A percentile compares a stretch with the other conserved stretches of the same genome.
phyloP scores from a whole-genome alignment of 2,888 invertebrate genomes.

The Heliconius erato region DNA sequence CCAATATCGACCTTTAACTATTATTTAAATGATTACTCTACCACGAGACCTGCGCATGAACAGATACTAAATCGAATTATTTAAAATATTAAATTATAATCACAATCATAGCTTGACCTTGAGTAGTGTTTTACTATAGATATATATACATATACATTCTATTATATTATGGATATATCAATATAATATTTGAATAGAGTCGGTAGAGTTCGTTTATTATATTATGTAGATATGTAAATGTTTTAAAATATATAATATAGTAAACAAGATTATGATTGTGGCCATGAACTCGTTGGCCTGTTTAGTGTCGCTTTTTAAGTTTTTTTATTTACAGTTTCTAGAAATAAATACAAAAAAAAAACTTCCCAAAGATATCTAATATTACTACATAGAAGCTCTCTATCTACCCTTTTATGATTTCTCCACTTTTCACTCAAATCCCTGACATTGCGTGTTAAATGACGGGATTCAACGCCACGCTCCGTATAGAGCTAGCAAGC shows the following conservation, averaged over 20 bases:
- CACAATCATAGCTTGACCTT: slow-evolving; percentile 42
- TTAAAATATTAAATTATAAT: slow-evolving; percentile 41
- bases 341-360: slow-evolving; percentile 24
- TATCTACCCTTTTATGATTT: no score
- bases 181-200: slow-evolving; percentile 41
- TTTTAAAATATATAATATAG: slow-evolving; percentile 15
- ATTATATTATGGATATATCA: slow-evolving; percentile 49
- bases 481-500: no score
- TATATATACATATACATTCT: slow-evolving; percentile 59
- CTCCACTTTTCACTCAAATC: no score
- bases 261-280: slow-evolving; percentile 53
- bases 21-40: slow-evolving; percentile 24
- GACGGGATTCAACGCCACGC: no score
- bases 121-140: slow-evolving; percentile 55
- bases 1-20: slow-evolving; percentile 20
- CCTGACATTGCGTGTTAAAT: no score
- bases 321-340: slow-evolving; percentile 38
- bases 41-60: slow-evolving; percentile 30
- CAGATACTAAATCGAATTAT: slow-evolving; percentile 34
- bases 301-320: slow-evolving; percentile 63
- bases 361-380: no score
- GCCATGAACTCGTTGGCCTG: slow-evolving; percentile 73
- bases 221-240: slow-evolving; percentile 10
- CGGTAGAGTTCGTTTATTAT: slow-evolving; percentile 60
- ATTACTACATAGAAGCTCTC: no score